These are phyloP conservation scores for Anoplius nigerrimus DNA, from an alignment of 2,888 invertebrate genomes.

Conservation along the genomic window DNA sequence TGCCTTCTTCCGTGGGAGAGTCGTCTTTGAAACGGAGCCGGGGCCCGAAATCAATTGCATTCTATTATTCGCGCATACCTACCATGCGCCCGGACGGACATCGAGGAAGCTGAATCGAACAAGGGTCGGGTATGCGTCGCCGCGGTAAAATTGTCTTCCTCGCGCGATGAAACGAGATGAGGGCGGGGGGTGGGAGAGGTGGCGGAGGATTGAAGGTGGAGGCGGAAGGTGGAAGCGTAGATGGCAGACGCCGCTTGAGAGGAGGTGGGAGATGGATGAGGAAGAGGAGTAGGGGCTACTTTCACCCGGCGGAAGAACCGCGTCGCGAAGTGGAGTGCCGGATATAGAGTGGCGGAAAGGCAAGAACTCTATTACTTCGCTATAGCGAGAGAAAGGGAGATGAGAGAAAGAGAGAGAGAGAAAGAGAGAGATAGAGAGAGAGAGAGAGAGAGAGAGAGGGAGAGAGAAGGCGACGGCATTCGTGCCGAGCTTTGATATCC, in stretches of 20 bases:
- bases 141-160: slow-evolving; percentile 51
- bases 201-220: slow-evolving; percentile 11
- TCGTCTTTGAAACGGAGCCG: slow-evolving; percentile 12
- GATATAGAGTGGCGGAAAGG: slow-evolving; percentile 57
- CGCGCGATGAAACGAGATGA: slow-evolving; percentile 4
- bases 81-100: slow-evolving; percentile 5
- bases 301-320: slow-evolving; percentile 50
- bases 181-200: background rate
- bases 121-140: slow-evolving; percentile 15
- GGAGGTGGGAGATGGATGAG: slow-evolving; percentile 2
- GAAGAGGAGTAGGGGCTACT: slow-evolving; percentile 42
- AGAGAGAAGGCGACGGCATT: slow-evolving; percentile 19
- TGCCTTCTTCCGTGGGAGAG: slow-evolving; percentile 1
- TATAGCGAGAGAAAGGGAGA: slow-evolving; percentile 17
- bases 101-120: slow-evolving; percentile 9
- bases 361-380: slow-evolving; percentile 52
- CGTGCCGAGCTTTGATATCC: slow-evolving; percentile 54
- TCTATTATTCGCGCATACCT: no score
- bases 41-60: slow-evolving; percentile 13
- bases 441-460: slow-evolving; percentile 12
- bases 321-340: slow-evolving; percentile 49
- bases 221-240: slow-evolving; percentile 12
- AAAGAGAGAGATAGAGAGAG: slow-evolving; percentile 10
- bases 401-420: background rate
- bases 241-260: slow-evolving; percentile 9